phyloP scores from a whole-genome alignment of 2,888 invertebrate genomes.

The Bibio marci region DNA sequence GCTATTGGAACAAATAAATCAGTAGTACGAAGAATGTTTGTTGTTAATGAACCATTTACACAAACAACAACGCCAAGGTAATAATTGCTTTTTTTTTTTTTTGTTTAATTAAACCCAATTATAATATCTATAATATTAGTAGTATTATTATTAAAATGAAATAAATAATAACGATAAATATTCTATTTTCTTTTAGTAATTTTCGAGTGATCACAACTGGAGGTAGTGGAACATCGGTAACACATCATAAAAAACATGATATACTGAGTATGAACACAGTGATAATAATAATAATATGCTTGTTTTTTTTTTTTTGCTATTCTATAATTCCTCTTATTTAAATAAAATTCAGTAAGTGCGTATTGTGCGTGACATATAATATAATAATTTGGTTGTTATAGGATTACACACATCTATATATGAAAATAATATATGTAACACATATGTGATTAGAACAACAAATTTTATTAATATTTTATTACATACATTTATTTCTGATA shows the following conservation, averaged over 20 bases:
- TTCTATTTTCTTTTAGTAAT: conserved; percentile 15
- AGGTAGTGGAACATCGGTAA: conserved; percentile 20
- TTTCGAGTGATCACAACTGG: conserved; percentile 24
- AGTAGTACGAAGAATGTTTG: conserved; percentile 29
- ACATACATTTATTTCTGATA: too few species aligned
- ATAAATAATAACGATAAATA: neutral
- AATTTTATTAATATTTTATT: too few species aligned
- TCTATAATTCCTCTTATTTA: too few species aligned
- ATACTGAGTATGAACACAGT: conserved; percentile 28
- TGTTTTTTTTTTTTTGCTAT: too few species aligned
- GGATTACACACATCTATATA: too few species aligned
- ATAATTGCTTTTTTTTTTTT: neutral
- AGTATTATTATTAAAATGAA: neutral
- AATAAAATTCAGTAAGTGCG: too few species aligned
- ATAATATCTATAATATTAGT: neutral
- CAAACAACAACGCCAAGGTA: conserved; percentile 26
- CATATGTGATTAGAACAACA: too few species aligned
- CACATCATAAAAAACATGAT: conserved; percentile 27
- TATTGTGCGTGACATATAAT: too few species aligned
- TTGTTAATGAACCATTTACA: conserved; percentile 28
- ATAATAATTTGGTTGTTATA: too few species aligned
- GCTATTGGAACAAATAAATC: conserved; percentile 24
- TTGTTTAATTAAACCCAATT: neutral
- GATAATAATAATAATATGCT: too few species aligned
- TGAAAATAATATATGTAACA: too few species aligned